Conservation (phyloP, 2,797 vertebrate genomes). For the Orientallactaga sibirica region DNA sequence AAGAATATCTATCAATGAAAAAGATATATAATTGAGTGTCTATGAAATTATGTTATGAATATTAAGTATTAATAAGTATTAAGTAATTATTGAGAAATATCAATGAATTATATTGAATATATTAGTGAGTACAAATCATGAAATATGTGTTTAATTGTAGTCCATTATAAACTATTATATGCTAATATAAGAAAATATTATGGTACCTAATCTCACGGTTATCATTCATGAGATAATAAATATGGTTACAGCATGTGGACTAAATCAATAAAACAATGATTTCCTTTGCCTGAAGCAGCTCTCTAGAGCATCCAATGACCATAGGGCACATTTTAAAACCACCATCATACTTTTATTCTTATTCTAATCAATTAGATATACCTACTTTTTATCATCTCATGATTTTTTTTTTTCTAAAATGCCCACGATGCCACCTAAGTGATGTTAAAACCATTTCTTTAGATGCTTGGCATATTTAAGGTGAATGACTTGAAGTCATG, state of each 20-base stretch:
- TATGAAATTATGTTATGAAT: background rate
- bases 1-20: conserved; percentile 12
- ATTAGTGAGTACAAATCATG: background rate
- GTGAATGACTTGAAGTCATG: background rate
- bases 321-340: background rate
- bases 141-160: background rate
- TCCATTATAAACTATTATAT: conserved; percentile 23
- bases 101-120: background rate
- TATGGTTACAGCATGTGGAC: background rate
- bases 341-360: conserved; percentile 4
- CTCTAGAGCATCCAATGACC: background rate
- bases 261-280: conserved; percentile 8
- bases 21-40: background rate
- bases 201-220: background rate
- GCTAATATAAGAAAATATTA: conserved; percentile 2
- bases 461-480: background rate
- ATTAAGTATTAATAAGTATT: background rate
- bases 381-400: background rate
- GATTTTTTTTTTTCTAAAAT: conserved; percentile 39
- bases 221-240: background rate
- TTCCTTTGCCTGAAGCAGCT: background rate
- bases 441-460: background rate
- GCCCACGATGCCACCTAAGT: background rate
- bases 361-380: background rate
- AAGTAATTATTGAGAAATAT: conserved; percentile 6